phyloP scores from a whole-genome alignment of 37 sponge, comb jelly and placozoan species.

The Crambe crambe region DNA sequence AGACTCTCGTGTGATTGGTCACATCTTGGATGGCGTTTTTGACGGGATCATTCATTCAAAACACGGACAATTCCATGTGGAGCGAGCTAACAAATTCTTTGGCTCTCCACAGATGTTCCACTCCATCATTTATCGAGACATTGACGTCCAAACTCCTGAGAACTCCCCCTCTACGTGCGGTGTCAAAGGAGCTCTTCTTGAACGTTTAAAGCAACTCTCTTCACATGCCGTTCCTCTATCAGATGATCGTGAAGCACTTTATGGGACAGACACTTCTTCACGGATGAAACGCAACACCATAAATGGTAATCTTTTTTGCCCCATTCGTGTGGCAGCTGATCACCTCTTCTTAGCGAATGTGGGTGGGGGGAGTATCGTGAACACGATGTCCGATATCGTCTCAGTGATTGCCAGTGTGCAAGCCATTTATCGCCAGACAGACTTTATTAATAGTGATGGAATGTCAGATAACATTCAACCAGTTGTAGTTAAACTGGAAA shows the following conservation, averaged over 20 bases:
- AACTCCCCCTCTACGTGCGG: conserved; percentile 9
- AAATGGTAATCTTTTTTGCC: conserved; percentile 45
- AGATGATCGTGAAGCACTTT: background rate
- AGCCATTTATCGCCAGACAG: conserved; percentile 36
- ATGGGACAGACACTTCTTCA: background rate
- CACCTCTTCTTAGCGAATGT: conserved; percentile 50
- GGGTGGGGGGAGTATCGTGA: conserved; percentile 27
- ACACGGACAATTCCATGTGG: conserved; percentile 60
- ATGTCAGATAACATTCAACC: conserved; percentile 5
- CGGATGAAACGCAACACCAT: background rate
- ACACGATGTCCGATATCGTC: conserved; percentile 56
- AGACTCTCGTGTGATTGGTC: conserved; percentile 36
- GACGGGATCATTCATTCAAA: conserved; percentile 45
- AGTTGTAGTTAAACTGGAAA: conserved; percentile 4
- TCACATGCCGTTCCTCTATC: conserved; percentile 36
- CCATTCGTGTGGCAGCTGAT: conserved; percentile 67
- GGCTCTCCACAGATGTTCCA: conserved; percentile 1
- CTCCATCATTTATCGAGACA: conserved; percentile 48
- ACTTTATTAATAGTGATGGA: conserved; percentile 49
- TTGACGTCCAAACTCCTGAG: conserved; percentile 21
- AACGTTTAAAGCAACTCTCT: conserved; percentile 11
- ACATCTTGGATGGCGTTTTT: conserved; percentile 65
- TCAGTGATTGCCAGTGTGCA: conserved; percentile 35
- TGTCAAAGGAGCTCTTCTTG: conserved; percentile 4
- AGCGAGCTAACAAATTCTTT: conserved; percentile 50